Evolutionary conservation across 2,888 invertebrate genomes (phyloP).

Genomic region (Stenodera caucasica): DNA sequence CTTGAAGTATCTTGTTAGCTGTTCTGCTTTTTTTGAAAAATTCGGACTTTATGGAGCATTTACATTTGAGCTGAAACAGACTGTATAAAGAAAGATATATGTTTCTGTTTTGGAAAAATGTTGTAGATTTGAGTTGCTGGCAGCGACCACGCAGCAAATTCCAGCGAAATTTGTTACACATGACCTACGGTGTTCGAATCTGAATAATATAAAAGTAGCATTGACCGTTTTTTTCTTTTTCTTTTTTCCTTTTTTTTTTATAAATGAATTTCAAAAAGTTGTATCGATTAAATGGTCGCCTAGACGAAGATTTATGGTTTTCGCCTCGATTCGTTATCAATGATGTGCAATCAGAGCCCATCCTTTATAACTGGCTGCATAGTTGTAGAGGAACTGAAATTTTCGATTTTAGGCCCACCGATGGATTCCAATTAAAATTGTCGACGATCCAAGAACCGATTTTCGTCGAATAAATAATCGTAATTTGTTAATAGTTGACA

Average conservation of each 20-base stretch:
- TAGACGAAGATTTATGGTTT: background rate
- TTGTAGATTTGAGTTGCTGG: background rate
- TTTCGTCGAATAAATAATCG: too few species aligned
- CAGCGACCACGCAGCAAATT: conserved; percentile 7
- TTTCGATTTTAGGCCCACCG: background rate
- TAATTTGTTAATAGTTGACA: too few species aligned
- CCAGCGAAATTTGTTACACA: conserved; percentile 8
- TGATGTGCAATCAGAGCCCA: background rate
- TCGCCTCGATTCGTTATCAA: background rate
- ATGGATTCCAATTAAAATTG: background rate
- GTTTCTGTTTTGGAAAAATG: too few species aligned
- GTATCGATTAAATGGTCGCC: background rate
- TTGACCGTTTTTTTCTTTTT: background rate
- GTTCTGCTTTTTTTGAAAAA: too few species aligned
- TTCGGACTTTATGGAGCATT: too few species aligned
- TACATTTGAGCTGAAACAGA: too few species aligned
- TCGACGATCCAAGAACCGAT: background rate
- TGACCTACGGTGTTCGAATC: background rate
- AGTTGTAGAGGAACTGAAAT: background rate
- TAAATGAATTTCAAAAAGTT: background rate
- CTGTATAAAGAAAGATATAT: too few species aligned
- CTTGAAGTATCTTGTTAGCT: too few species aligned
- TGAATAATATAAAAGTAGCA: background rate
- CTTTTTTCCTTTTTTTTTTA: background rate
- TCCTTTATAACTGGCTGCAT: background rate